phyloP scores from a whole-genome alignment of 1,140 invertebrate genomes.

The Melanaphis sacchari region DNA sequence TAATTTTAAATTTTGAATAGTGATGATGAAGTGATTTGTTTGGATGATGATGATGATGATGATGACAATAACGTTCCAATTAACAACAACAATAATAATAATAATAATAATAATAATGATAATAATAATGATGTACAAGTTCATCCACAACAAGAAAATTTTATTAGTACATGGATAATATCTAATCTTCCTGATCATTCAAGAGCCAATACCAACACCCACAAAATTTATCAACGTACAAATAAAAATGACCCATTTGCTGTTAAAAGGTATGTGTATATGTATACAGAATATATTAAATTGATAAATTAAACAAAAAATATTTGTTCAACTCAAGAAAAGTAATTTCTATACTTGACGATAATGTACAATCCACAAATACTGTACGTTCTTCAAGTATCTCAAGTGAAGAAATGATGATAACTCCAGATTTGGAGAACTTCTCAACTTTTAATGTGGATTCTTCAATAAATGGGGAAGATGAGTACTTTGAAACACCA shows the following conservation, averaged over 20 bases:
- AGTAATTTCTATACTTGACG: not conserved
- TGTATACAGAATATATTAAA: not conserved
- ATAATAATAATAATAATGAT: not conserved
- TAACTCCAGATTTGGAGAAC: not conserved
- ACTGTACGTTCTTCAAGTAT: not conserved
- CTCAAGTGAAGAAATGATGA: not conserved
- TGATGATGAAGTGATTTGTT: not conserved
- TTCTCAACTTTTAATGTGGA: not conserved
- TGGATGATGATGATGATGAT: constrained; percentile 17
- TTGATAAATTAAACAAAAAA: not conserved
- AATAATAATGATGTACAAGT: not conserved
- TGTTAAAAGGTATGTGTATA: not conserved
- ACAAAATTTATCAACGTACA: not conserved
- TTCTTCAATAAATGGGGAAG: not conserved
- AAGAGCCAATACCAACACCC: not conserved
- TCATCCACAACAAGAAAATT: not conserved
- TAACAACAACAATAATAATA: no score
- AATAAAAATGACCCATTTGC: not conserved
- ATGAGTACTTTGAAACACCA: not conserved
- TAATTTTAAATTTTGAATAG: not conserved
- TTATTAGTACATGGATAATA: not conserved
- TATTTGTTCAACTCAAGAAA: not conserved
- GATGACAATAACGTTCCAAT: not conserved
- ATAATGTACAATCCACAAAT: not conserved
- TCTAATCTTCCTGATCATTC: no score